Base-by-base conservation (phyloP, 2,888 invertebrate species). In the Baronia brevicornis region DNA sequence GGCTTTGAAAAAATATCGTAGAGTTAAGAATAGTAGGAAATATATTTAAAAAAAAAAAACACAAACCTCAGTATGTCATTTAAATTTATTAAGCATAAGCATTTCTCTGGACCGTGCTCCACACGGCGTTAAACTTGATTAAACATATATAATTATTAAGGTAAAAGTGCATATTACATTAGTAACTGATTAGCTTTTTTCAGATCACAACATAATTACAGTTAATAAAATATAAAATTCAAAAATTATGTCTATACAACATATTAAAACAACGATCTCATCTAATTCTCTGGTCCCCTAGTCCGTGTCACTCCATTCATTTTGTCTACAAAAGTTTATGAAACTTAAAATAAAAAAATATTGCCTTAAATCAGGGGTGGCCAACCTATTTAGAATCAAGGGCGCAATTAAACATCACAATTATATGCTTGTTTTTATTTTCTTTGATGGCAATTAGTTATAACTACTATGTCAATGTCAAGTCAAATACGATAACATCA, bases 71-170 rank as follows among this genome's bases (percentile, higher is more conserved):
- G 69, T 71, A 73, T 71, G 72, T 62, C 52, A 64, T 68, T 68
- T 70, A 69, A 60, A 58, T 68, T 66, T 58, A 68, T 66, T 68
- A 82, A 80, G 80, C 79, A 71, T 69, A 82, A 79, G 80, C 79
- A 51, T 64, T 54, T 51, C 41, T 56, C 37, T 49, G 61, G 60
- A 62, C 66, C 50, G 46, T 48, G 25, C 23, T 28, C 35, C 36
- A 36, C 36, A 26, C 38, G 40, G 43, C 44, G 46, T 39, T 34
- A 15, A 18, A 40, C 38, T 43, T 42, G 42, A 42, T 63, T 61
- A 60, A 54, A 58, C 61, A 65, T 48, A 55, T 44, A 60, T 56
- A 66, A 54, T 60, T 59, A 57, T n/a, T n/a, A 48, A 59, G 55
- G 55, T 68, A 66, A 54, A 56, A 57, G 65, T 70, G 69, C 60